Percentiles rank a stretch among this genome's conserved stretches.
Conservation (phyloP, 2,888 invertebrate species). For the Cetonia aurata region DNA sequence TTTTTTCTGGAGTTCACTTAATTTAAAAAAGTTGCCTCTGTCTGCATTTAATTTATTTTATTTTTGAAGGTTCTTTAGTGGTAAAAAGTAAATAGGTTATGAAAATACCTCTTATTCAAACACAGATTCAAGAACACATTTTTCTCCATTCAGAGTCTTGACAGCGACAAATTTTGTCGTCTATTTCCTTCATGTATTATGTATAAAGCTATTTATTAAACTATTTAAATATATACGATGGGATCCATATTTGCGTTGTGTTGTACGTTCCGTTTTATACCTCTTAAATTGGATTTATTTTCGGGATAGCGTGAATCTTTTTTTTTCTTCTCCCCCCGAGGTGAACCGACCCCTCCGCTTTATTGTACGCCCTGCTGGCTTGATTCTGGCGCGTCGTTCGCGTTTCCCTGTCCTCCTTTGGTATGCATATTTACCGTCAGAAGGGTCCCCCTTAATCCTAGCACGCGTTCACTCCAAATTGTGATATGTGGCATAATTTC, state of each 20-base stretch:
- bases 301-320: not conserved
- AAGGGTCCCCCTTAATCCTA: slow-evolving; percentile 1
- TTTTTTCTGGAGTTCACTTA: too few relatives aligned
- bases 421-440: slow-evolving; percentile 11
- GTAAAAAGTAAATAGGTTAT: too few relatives aligned
- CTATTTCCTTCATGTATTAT: too few relatives aligned
- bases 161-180: too few relatives aligned
- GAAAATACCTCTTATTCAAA: too few relatives aligned
- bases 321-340: not conserved
- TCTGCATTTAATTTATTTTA: too few relatives aligned
- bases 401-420: not conserved
- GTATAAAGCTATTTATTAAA: not conserved
- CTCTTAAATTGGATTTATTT: slow-evolving; percentile 5
- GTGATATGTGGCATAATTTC: slow-evolving; percentile 13
- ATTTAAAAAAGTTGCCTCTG: too few relatives aligned
- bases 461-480: slow-evolving; percentile 5
- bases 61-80: too few relatives aligned
- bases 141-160: too few relatives aligned
- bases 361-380: not conserved
- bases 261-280: not conserved
- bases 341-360: not conserved
- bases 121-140: too few relatives aligned
- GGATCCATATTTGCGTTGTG: not conserved
- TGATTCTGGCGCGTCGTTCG: not conserved
- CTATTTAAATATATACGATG: not conserved